Percentiles rank a stretch among this genome's conserved stretches.
Evolutionary conservation across 2,797 vertebrate genomes (phyloP).

Genomic region (Lacerta viridis): DNA sequence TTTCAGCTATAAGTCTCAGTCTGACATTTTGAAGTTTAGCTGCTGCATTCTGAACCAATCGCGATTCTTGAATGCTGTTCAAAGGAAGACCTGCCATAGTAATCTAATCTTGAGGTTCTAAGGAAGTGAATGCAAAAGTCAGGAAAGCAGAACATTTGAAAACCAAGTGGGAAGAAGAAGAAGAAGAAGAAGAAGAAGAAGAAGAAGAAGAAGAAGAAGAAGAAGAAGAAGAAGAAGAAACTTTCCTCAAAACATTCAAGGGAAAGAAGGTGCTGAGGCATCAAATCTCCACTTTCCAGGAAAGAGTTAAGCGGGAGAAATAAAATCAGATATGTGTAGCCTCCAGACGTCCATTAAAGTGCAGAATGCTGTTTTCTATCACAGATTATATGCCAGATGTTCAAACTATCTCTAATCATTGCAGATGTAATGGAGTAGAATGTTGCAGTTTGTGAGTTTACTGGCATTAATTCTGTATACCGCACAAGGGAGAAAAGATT

Average conservation of each 20-base stretch:
- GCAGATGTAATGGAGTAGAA: constrained; percentile 99
- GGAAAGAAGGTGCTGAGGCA: constrained; percentile 66
- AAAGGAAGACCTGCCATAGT: neutral
- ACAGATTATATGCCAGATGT: constrained; percentile 98
- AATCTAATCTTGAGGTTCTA: constrained; percentile 15
- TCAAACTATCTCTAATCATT: constrained; percentile 97
- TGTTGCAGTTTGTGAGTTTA: constrained; percentile 97
- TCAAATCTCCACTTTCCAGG: constrained; percentile 74
- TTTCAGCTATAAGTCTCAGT: neutral
- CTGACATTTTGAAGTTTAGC: too few species aligned
- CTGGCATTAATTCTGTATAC: constrained; percentile 95
- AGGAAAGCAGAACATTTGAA: neutral
- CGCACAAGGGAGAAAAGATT: constrained; percentile 96
- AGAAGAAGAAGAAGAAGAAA: neutral
- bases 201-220: neutral
- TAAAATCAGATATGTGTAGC: constrained; percentile 91
- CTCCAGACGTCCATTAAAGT: constrained; percentile 98
- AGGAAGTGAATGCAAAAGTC: constrained; percentile 27
- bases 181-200: neutral
- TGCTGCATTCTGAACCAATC: neutral
- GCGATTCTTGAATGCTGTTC: neutral
- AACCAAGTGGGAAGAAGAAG: neutral
- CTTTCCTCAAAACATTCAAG: constrained; percentile 33
- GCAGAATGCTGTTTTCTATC: constrained; percentile 93
- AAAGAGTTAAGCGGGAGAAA: constrained; percentile 92